Base-by-base conservation (phyloP, 2,113 vertebrate species). In the Cricetomys ansorgei region DNA sequence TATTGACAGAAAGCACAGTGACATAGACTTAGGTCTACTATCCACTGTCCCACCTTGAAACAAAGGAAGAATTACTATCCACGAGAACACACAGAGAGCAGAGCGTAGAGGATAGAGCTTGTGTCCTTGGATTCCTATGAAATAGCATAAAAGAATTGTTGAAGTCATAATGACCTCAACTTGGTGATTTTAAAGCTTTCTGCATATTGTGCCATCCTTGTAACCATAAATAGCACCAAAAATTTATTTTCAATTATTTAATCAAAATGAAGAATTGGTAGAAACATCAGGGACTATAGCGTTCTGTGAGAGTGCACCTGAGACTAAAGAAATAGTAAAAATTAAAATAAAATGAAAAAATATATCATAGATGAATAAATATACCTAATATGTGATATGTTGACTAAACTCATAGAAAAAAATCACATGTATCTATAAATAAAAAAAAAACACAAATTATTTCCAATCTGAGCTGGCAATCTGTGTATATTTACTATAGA, bases 21-120 rank as follows among this genome's bases (percentile, higher is more conserved):
- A 43, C 0, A 0, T 37, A 12, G 12, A 21, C 10, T 3, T 17
- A 21, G 9, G 4, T 5, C 17, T 1, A 40, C 21, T 19, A 4
- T 40, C 48, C 8, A 1, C 43, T 29, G 31, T 31, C 27, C 91
- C 29, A 0, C 5, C n/a, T 10, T 73, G 72, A 62, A 55, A 45
- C 3, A 27, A 81, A 91, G 5, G 34, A 25, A 73, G 10, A 40
- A n/a, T 21, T 69, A n/a, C 3, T 9, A 53, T 3, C 59, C 45
- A 17, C 1, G 9, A 62, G 17, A 40, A 23, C 19, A 48, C 16
- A 48, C 7, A 17, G 57, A 43, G 34, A 2, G 17, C 69, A 76
- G 53, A 57, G 5, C 23, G 4, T 25, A 0, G 21, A 34, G 50
- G 15, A 2, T 11, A 40, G 64, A 27, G 4, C 23, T 55, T 4